Evolutionary conservation across 1,140 invertebrate genomes (phyloP).

Genomic region (Phymastichus coffea): DNA sequence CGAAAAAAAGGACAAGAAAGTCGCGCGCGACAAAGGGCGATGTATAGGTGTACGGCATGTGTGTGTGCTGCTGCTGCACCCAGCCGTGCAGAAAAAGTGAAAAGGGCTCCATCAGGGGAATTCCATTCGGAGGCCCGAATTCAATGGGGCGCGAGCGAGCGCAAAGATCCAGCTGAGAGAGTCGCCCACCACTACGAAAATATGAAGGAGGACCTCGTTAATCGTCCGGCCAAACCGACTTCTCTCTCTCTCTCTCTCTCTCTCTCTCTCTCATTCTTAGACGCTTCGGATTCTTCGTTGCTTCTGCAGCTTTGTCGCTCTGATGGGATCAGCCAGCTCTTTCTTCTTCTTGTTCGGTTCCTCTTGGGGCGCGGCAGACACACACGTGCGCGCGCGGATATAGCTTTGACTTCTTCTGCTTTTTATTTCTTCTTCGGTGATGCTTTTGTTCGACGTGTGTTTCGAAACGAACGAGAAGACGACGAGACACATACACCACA

Average conservation of each 20-base stretch:
- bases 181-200: slow-evolving; percentile 30
- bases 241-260: too few relatives aligned
- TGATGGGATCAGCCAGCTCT: slow-evolving; percentile 2
- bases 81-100: neutral
- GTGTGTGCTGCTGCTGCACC: neutral
- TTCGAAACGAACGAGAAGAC: too few relatives aligned
- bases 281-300: neutral
- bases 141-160: slow-evolving; percentile 30
- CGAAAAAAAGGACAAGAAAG: neutral
- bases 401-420: too few relatives aligned
- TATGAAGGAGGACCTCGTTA: slow-evolving; percentile 38
- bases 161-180: slow-evolving; percentile 37
- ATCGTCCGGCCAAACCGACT: slow-evolving; percentile 28
- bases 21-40: neutral
- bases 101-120: slow-evolving; percentile 45
- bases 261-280: too few relatives aligned
- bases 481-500: too few relatives aligned
- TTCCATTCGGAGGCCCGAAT: slow-evolving; percentile 40
- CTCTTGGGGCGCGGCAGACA: neutral
- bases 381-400: too few relatives aligned
- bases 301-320: neutral
- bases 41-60: neutral
- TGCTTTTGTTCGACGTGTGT: too few relatives aligned
- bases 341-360: neutral
- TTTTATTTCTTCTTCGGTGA: too few relatives aligned